Base-by-base conservation (phyloP, 2,888 invertebrate genomes). In the Margaritifera margaritifera region DNA sequence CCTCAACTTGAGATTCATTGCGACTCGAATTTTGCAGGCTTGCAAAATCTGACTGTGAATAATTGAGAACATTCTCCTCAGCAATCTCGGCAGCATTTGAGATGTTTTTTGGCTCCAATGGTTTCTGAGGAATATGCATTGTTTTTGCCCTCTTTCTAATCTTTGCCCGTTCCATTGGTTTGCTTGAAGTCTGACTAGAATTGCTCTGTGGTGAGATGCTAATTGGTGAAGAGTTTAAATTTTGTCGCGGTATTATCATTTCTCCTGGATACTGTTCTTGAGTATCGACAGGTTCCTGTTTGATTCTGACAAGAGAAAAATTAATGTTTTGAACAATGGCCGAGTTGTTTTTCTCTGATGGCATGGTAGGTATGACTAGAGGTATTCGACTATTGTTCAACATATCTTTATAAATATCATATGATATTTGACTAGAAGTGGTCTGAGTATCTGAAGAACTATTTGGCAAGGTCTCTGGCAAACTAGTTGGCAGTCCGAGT, bases 281-380 rank as follows among this genome's bases (percentile, higher is more conserved):
- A 22, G 61, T 22, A 52, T 78, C 75, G 18, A 55, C 55, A 19
- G 78, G 77, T 62, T 81, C 79, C 58, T 76, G 77, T 60, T 81
- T 81, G 8, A 81, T 70, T 68, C 72, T 79, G 74, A 79, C 78
- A 71, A 79, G 74, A 52, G 79, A 77, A 53, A 79, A 56, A 55
- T 74, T 74, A 25, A 50, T 51, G n/a, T 64, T 67, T 19, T 62
- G 55, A 42, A 11, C 11, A 11, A 42, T 42, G 42, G 42, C 42
- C 42, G 42, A 42, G 42, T 42, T 42, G 42, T 42, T 42, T 42
- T 42, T 42, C 42, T 42, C 42, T 42, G 42, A 22, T 18, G 64
- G 25, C 67, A 72, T 67, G 57, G 67, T 64, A 24, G 70, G 72
- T 63, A 62, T 60, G 27, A 59, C 58, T 42, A 65, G 31, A 27